Evolutionary conservation across 2,888 invertebrate species (phyloP).

Genomic region (Athripsodes cinereus): DNA sequence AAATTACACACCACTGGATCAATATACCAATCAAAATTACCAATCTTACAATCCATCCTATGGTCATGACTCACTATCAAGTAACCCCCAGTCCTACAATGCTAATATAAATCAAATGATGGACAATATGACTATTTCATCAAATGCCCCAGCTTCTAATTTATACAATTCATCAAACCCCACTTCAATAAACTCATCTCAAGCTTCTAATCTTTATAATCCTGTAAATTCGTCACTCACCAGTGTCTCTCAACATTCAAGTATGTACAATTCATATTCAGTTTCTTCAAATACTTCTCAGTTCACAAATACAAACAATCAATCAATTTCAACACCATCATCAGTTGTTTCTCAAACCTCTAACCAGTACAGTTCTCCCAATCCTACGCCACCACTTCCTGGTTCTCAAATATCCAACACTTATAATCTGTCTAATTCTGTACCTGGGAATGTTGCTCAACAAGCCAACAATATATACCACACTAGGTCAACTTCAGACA

Average conservation of each 20-base stretch:
- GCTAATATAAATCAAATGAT: slow-evolving; percentile 11
- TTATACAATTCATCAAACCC: neutral
- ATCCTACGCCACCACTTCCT: neutral
- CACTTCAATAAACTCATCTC: neutral
- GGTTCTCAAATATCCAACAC: neutral
- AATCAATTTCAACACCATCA: too few relatives aligned
- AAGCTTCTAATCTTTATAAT: neutral
- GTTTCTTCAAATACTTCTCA: neutral
- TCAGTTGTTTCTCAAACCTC: neutral
- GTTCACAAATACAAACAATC: neutral
- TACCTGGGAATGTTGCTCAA: neutral
- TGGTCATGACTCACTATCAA: neutral
- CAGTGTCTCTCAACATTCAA: too few relatives aligned
- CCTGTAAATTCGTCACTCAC: too few relatives aligned
- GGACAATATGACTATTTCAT: slow-evolving; percentile 24
- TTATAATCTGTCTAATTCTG: neutral
- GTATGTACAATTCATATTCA: neutral
- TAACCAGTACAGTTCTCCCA: neutral
- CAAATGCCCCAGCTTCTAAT: slow-evolving; percentile 7
- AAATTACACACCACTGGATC: neutral
- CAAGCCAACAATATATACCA: neutral
- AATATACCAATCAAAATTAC: slow-evolving; percentile 8
- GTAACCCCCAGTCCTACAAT: neutral
- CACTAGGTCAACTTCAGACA: neutral
- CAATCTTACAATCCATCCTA: neutral